Evolutionary conservation across 1,140 invertebrate species (phyloP).

Genomic region (Linepithema humile): DNA sequence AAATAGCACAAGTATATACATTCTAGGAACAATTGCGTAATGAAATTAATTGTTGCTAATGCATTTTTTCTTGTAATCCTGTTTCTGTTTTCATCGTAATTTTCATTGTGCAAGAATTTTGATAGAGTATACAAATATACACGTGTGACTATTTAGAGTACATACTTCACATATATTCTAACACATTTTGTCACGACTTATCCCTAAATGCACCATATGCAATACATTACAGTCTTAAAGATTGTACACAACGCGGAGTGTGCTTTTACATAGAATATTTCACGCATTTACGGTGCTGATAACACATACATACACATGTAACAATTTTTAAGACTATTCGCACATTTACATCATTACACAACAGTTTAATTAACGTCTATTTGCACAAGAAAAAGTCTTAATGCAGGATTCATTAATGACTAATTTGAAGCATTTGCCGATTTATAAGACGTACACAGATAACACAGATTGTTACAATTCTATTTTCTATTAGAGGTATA

Average conservation of each 20-base stretch:
- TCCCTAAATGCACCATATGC: conserved; percentile 27
- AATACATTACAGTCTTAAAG: conserved; percentile 12
- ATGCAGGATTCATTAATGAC: not conserved
- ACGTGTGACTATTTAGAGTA: too few species aligned
- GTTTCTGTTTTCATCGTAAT: not conserved
- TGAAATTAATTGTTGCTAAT: not conserved
- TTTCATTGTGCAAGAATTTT: not conserved
- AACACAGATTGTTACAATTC: conserved; percentile 2
- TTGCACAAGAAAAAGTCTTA: conserved; percentile 7
- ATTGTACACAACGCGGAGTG: not conserved
- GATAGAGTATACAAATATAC: not conserved
- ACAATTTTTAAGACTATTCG: conserved; percentile 31
- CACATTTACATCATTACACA: not conserved
- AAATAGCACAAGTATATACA: not conserved
- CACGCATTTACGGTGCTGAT: not conserved
- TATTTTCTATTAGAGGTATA: not conserved
- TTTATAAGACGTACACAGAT: conserved; percentile 13
- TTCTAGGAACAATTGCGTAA: not conserved
- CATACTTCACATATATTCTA: too few species aligned
- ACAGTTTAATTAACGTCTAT: conserved; percentile 9
- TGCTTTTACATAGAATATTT: not conserved
- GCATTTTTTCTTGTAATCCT: not conserved
- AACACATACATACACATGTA: not conserved
- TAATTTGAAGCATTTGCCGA: not conserved
- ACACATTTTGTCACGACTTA: too few species aligned